phyloP scores from a whole-genome alignment of 2,113 vertebrate species.

The Shinisaurus crocodilurus region DNA sequence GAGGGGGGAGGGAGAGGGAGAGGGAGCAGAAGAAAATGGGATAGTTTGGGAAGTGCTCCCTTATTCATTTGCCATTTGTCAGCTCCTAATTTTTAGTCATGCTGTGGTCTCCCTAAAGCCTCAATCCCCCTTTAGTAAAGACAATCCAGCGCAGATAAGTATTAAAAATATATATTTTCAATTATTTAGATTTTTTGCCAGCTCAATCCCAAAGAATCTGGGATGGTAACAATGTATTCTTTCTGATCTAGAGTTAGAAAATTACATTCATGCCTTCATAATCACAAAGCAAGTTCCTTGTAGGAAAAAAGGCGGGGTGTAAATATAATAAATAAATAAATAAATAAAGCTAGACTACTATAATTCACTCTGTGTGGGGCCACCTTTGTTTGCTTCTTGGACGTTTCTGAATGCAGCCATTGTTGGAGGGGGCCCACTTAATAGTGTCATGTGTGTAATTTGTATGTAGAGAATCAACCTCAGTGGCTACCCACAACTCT shows the following conservation, averaged over 20 bases:
- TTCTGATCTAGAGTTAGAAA: background rate
- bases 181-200: background rate
- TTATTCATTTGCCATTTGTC: conserved; percentile 8
- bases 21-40: background rate
- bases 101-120: background rate
- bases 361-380: background rate
- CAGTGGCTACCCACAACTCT: too few species aligned
- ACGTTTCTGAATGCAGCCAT: background rate
- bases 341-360: background rate
- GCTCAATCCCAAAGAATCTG: background rate
- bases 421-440: background rate
- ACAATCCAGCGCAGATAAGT: background rate
- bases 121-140: background rate
- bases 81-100: background rate
- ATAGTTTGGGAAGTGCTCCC: background rate
- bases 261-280: background rate
- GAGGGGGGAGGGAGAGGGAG: background rate
- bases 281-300: too few species aligned
- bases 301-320: too few species aligned
- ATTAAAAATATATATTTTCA: background rate
- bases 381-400: background rate
- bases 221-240: background rate
- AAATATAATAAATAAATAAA: too few species aligned
- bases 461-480: too few species aligned
- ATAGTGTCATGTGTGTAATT: background rate